A percentile compares a stretch with the other conserved stretches of the same genome.
phyloP scores from a whole-genome alignment of 2,888 invertebrate genomes.

The Torymus auratus region DNA sequence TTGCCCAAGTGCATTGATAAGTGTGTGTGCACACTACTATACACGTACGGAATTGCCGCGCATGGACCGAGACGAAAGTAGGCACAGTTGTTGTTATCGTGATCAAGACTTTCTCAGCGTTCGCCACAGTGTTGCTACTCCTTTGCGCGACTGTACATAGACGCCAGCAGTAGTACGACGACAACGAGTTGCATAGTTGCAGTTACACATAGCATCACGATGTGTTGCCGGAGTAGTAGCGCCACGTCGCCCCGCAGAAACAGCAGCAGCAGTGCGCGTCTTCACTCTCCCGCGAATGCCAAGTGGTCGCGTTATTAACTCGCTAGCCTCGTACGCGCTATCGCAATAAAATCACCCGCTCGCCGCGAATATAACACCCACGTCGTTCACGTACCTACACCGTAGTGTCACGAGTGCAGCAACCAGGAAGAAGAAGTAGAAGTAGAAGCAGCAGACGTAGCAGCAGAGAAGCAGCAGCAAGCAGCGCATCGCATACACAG shows the following conservation, averaged over 20 bases:
- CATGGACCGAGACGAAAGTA: conserved; percentile 52
- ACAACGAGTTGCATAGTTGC: too few relatives aligned
- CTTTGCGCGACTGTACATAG: background rate
- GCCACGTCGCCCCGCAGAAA: conserved; percentile 12
- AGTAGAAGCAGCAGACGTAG: conserved; percentile 28
- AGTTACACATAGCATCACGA: conserved; percentile 1
- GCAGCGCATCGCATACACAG: background rate
- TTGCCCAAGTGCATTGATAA: conserved; percentile 63
- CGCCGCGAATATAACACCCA: too few relatives aligned
- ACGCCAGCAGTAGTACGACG: too few relatives aligned
- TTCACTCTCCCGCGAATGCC: background rate
- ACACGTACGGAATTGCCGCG: conserved; percentile 52
- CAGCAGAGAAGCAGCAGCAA: conserved; percentile 30
- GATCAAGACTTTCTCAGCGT: too few relatives aligned
- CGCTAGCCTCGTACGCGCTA: too few relatives aligned
- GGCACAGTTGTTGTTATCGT: conserved; percentile 1
- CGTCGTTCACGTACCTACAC: too few relatives aligned
- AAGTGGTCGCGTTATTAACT: conserved; percentile 19
- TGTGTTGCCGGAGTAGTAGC: conserved; percentile 30
- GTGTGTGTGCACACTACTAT: too few relatives aligned
- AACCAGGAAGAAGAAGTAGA: background rate
- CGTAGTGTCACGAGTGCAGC: too few relatives aligned
- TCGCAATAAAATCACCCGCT: background rate
- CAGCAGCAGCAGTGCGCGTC: background rate
- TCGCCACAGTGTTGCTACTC: background rate